Base-by-base conservation (phyloP, 1,140 invertebrate genomes). In the Bombus waltoni region DNA sequence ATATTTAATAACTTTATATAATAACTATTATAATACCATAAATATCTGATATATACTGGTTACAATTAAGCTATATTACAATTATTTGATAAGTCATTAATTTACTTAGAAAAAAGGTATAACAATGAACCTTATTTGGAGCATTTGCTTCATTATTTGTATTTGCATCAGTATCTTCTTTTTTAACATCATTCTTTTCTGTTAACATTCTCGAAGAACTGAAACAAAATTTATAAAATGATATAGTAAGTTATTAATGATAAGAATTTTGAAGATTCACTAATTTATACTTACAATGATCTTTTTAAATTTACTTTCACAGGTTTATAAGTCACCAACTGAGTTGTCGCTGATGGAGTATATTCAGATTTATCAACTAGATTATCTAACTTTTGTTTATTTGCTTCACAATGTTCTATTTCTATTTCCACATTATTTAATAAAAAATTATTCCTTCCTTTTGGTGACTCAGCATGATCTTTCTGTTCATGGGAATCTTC, bases 301-400 rank as follows among this genome's bases (percentile, higher is more conserved):
- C 94, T 92, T 59, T 95, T 95, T 62, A 95, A 92, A 87, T 94
- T 94, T 42, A 95, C 93, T 93, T 95, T 95, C 10, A 91, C 89
- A 13, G 94, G 92, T 84, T 94, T 95, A 0, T 88, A 88, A 89
- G 76, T 76, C 79, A 88, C 82, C 70, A 85, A 47, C 10, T 86
- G 81, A 70, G 68, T 79, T 76, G 70, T 84, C 71, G 65, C 62
- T n/a, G 81, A 40, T 72, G 70, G 65, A 86, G 82, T 81, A 47
- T 79, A 82, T n/a, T 91, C 88, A 13, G 75, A 83, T 83, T 92
- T 92, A 53, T 88, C 91, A 42, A 15, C 78, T 62, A 76, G 28
- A 85, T 47, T 76, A 22, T 81, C 81, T 47, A 79, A 87, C 65
- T 92, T 87, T 59, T 85, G 79, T 42, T 92, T 86, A 68, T 79